Base-by-base conservation (phyloP, 1,140 invertebrate species). In the Scaptomyza graminum region DNA sequence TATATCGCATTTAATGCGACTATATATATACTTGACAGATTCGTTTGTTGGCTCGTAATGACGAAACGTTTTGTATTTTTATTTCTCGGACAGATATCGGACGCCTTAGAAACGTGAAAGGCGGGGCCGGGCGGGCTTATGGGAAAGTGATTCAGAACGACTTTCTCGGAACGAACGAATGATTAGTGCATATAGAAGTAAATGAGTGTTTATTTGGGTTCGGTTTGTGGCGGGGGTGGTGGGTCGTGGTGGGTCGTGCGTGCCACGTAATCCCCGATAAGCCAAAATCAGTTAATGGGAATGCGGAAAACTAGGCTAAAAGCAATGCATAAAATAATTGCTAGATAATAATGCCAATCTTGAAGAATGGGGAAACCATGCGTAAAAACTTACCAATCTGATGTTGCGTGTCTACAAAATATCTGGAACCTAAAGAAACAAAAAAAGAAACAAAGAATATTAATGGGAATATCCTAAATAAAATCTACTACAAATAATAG, bases 41-140 rank as follows among this genome's bases (percentile, higher is more conserved):
- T 12, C 12, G 12, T 64, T 16, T 69, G 28, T 70, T 55, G 47
- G 59, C 34, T 15, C 49, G 41, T 57, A 57, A 77, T 84, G 80
- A 84, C 81, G 80, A 80, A 85, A 84, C 25, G 12, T 59, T 63
- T 73, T 44, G 49, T 75, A 74, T 81, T 77, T 82, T 22, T 64
- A 71, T 74, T 72, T 66, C 11, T 66, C 11, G 28, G 44, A 37
- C 25, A 46, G 56, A 60, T 47, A 60, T 46, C 15, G 12, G 39
- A 18, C 25, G 55, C 22, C 55, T 11, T 12, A 44, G 2, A 43
- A 18, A 15, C 12, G 39, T 34, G 1, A 9, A 34, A 7, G 31
- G 31, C 6, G 7, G 0, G 0, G 2, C 8, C 8, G 37, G 37
- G 28, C 1, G 28, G 5, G 37, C 12, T n/a, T 41, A 41, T 4